Evolutionary conservation across 2,113 vertebrate species (phyloP).

Genomic region (Otocyon megalotis): DNA sequence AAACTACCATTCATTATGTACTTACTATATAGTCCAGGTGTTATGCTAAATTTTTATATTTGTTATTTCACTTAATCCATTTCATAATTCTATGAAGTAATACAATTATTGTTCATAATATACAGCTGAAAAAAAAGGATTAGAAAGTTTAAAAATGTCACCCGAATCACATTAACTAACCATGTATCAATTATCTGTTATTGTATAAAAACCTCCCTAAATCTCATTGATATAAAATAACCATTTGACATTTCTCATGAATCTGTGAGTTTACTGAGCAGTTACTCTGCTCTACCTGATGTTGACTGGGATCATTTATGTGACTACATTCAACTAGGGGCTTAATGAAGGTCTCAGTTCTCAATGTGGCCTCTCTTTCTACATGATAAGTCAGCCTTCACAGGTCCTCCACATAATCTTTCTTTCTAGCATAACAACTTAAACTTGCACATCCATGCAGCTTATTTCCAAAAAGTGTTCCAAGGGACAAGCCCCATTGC

Average conservation of each 20-base stretch:
- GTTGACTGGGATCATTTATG: background rate
- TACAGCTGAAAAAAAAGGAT: background rate
- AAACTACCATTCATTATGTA: background rate
- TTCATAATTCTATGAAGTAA: background rate
- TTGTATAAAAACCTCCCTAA: background rate
- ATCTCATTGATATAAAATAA: background rate
- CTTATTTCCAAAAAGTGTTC: background rate
- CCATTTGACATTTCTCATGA: background rate
- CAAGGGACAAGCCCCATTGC: background rate
- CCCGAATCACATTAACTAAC: background rate
- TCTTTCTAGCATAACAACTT: background rate
- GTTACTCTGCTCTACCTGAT: background rate
- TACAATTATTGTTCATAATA: background rate
- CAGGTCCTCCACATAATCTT: background rate
- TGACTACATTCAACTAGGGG: background rate
- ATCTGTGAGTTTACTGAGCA: background rate
- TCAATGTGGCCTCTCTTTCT: background rate
- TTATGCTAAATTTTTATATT: background rate
- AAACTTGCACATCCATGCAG: background rate
- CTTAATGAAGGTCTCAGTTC: background rate
- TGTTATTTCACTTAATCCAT: background rate
- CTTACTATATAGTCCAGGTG: background rate
- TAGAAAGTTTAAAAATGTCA: background rate
- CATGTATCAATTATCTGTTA: background rate
- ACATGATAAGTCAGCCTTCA: no score